Evolutionary conservation across 2,888 invertebrate species (phyloP).

Genomic region (Achlya flavicornis): DNA sequence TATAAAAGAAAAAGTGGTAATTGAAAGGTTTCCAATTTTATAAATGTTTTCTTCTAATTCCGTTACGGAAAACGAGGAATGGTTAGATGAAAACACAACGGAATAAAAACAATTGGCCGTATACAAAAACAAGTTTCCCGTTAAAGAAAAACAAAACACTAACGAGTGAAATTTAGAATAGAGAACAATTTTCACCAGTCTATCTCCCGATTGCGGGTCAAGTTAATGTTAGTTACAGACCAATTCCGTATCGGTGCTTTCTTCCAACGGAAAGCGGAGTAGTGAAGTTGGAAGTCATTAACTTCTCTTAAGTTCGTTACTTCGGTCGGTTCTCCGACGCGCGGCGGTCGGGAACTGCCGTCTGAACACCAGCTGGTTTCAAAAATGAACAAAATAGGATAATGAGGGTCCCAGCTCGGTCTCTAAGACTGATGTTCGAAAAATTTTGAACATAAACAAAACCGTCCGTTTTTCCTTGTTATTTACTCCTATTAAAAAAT

Average conservation of each 20-base stretch:
- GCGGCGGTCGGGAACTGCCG: conserved; percentile 30
- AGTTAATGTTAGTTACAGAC: conserved; percentile 55
- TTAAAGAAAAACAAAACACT: conserved; percentile 30
- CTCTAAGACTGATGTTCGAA: conserved; percentile 15
- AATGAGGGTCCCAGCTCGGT: conserved; percentile 42
- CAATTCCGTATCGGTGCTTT: conserved; percentile 53
- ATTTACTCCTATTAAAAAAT: conserved; percentile 30
- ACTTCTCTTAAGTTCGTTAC: conserved; percentile 65
- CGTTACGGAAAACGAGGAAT: neutral
- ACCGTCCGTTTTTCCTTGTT: conserved; percentile 21
- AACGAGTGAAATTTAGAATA: conserved; percentile 35
- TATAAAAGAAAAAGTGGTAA: neutral
- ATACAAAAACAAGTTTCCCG: conserved; percentile 26
- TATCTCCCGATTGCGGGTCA: conserved; percentile 52
- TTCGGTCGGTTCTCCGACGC: conserved; percentile 40
- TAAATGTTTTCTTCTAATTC: neutral
- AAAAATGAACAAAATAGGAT: conserved; percentile 56
- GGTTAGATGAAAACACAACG: neutral
- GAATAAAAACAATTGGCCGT: conserved; percentile 1
- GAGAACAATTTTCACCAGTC: conserved; percentile 46
- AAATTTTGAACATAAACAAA: conserved; percentile 27
- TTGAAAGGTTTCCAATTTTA: neutral
- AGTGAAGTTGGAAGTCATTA: conserved; percentile 63
- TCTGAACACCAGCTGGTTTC: conserved; percentile 51
- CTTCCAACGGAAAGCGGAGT: conserved; percentile 39